A percentile compares a stretch with the other conserved stretches of the same genome.
These are phyloP conservation scores for Sepiola atlantica DNA, from an alignment of 2,888 invertebrate species.

Conservation along the genomic window DNA sequence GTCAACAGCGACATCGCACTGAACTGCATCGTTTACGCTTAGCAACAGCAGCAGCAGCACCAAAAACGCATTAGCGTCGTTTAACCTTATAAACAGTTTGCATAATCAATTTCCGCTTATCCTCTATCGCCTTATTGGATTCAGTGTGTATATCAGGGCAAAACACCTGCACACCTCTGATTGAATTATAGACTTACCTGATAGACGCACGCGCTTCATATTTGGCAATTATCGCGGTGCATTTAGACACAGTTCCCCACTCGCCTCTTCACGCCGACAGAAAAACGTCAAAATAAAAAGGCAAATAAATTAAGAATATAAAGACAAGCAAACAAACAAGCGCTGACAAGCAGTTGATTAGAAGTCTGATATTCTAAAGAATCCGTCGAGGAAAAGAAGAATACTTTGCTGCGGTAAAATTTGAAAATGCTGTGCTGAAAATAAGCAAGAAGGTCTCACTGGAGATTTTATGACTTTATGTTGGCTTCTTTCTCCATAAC, in stretches of 20 bases:
- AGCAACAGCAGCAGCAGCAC: neutral
- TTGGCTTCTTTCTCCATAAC: too few relatives aligned
- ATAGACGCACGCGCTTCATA: neutral
- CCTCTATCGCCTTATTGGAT: neutral
- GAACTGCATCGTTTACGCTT: neutral
- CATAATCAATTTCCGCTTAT: neutral
- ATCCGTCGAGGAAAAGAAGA: neutral
- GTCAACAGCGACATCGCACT: neutral
- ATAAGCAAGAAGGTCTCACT: neutral
- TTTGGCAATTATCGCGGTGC: neutral
- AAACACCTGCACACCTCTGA: neutral
- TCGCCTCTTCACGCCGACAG: neutral
- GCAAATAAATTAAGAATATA: too few relatives aligned
- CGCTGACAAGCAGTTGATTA: neutral
- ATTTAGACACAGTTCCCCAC: neutral
- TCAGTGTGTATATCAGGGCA: neutral
- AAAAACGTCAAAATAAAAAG: neutral
- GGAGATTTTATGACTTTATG: neutral
- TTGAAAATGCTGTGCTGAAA: neutral
- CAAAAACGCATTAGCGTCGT: neutral
- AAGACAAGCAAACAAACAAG: too few relatives aligned
- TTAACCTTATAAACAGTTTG: neutral
- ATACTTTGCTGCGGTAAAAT: neutral
- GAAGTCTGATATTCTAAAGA: neutral
- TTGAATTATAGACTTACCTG: constrained; percentile 20